phyloP scores from a whole-genome alignment of 2,113 vertebrate genomes.

The Perca schrenkii region DNA sequence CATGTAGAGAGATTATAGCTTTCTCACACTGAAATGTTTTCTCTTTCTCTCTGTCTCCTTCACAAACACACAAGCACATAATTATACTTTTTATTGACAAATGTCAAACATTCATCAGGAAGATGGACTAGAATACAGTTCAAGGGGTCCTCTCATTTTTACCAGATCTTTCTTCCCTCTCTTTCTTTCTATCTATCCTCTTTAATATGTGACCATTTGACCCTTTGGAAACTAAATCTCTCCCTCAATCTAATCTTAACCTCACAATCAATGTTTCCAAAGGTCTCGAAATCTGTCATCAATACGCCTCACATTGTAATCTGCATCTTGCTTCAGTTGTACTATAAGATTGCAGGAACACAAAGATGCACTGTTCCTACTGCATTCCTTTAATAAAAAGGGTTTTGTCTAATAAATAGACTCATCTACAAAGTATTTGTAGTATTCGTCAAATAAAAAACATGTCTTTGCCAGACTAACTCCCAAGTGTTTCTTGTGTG shows the following conservation, averaged over 20 bases:
- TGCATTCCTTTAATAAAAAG: not conserved
- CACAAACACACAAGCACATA: conserved; percentile 55
- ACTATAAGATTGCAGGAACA: not conserved
- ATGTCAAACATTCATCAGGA: conserved; percentile 49
- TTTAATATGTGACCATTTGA: conserved; percentile 13
- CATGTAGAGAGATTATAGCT: conserved; percentile 36
- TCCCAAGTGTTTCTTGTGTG: not conserved
- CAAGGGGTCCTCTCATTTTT: too few species aligned
- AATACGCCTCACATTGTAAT: not conserved
- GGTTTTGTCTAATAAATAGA: not conserved
- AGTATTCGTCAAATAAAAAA: too few species aligned
- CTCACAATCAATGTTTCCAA: not conserved
- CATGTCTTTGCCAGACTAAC: not conserved
- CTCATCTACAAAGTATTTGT: not conserved
- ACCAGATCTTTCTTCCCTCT: not conserved
- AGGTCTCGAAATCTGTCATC: conserved; percentile 10
- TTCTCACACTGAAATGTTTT: conserved; percentile 36
- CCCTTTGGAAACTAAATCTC: not conserved
- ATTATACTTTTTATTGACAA: conserved; percentile 61
- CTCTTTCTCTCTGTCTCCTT: conserved; percentile 10
- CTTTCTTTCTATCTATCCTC: not conserved
- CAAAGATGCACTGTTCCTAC: not conserved
- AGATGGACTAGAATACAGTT: not conserved
- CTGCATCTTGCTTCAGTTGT: not conserved
- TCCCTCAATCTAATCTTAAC: not conserved